A percentile compares a stretch with the other conserved stretches of the same genome.
These are phyloP conservation scores for Phaonia tiefii DNA, from an alignment of 2,888 invertebrate species.

Conservation along the genomic window DNA sequence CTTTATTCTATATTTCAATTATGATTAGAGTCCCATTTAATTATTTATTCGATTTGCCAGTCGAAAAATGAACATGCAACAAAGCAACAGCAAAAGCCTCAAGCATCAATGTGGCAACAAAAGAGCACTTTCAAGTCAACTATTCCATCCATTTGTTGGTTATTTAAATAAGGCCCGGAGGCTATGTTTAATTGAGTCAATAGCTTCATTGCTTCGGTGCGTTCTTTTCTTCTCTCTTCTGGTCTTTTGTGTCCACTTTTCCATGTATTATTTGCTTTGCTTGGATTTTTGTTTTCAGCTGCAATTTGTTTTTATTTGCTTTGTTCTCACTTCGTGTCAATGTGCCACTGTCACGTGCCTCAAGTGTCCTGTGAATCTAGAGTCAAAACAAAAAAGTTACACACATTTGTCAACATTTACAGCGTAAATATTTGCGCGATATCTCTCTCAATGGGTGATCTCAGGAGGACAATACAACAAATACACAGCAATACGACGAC, in stretches of 20 bases:
- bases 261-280: not conserved
- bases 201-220: not conserved
- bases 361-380: slow-evolving; percentile 52
- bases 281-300: slow-evolving; percentile 22
- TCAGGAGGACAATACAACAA: slow-evolving; percentile 1
- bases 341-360: slow-evolving; percentile 51
- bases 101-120: slow-evolving; percentile 31
- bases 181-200: slow-evolving; percentile 41
- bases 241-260: slow-evolving; percentile 18
- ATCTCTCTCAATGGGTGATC: slow-evolving; percentile 43
- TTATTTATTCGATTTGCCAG: slow-evolving; percentile 15
- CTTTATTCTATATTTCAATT: slow-evolving; percentile 57
- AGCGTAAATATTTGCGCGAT: slow-evolving; percentile 56
- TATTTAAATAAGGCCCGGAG: slow-evolving; percentile 30
- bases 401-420: slow-evolving; percentile 54
- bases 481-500: not conserved
- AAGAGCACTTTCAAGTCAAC: not conserved
- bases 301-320: slow-evolving; percentile 8
- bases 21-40: slow-evolving; percentile 24
- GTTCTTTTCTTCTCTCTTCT: not conserved
- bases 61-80: slow-evolving; percentile 9
- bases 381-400: slow-evolving; percentile 61
- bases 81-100: slow-evolving; percentile 33
- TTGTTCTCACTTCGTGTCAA: slow-evolving; percentile 11
- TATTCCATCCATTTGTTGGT: not conserved